A percentile compares a stretch with the other conserved stretches of the same genome.
These are phyloP conservation scores for Buceros bicornis DNA, from an alignment of 2,797 vertebrate genomes.

Conservation along the genomic window DNA sequence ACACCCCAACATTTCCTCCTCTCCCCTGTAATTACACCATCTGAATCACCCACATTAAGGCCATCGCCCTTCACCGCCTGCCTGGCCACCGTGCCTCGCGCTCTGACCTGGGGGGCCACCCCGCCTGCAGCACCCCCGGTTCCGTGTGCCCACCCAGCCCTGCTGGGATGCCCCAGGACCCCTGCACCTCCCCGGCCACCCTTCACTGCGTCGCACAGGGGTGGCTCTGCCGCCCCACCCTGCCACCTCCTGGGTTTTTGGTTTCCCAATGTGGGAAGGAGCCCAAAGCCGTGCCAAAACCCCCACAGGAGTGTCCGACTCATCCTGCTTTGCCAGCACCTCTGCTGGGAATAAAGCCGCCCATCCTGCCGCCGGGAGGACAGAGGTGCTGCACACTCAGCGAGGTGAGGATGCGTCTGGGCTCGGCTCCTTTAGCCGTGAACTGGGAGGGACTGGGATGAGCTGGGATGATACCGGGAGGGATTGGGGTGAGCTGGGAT, in stretches of 20 bases:
- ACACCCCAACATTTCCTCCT: not conserved
- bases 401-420: not conserved
- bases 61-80: not conserved
- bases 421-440: rapidly evolving
- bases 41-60: not conserved
- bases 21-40: not conserved
- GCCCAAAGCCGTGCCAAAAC: not conserved
- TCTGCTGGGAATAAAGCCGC: not conserved
- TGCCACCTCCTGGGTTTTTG: not conserved
- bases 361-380: not conserved
- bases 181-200: rapidly evolving
- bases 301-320: slow-evolving; percentile 51
- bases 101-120: not conserved
- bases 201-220: too few relatives aligned
- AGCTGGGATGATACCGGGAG: rapidly evolving
- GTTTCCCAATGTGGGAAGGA: slow-evolving; percentile 58
- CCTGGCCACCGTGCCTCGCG: rapidly evolving
- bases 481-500: not conserved
- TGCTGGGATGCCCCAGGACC: not conserved
- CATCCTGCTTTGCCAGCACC: slow-evolving; percentile 52
- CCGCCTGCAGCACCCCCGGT: rapidly evolving
- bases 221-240: slow-evolving; percentile 6
- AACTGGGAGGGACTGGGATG: not conserved
- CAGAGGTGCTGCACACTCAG: not conserved
- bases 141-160: not conserved